Evolutionary conservation across 2,888 invertebrate species (phyloP).

Genomic region (Timema cristinae): DNA sequence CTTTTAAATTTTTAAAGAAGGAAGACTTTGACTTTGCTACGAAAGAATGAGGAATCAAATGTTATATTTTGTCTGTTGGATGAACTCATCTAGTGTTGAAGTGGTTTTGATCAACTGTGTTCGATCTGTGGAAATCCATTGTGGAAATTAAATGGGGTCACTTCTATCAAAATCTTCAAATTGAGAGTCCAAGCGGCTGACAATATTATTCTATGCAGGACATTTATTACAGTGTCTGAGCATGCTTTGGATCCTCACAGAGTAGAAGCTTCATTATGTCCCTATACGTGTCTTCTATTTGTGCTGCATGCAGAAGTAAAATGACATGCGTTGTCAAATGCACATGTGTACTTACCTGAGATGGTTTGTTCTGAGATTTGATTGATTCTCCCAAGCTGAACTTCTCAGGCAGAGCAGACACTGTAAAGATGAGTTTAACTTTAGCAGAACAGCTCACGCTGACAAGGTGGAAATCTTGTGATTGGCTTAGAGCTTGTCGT

Average conservation of each 20-base stretch:
- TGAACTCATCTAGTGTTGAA: background rate
- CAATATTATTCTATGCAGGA: background rate
- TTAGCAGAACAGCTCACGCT: too few species aligned
- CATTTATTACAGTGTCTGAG: background rate
- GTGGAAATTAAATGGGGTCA: background rate
- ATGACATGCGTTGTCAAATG: too few species aligned
- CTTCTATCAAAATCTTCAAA: slow-evolving; percentile 9
- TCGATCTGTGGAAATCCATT: background rate
- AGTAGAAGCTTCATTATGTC: slow-evolving; percentile 9
- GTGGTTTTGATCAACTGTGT: background rate
- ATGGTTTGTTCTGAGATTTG: too few species aligned
- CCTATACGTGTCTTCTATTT: background rate
- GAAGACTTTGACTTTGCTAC: background rate
- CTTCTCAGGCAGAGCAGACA: too few species aligned
- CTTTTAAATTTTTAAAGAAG: slow-evolving; percentile 1
- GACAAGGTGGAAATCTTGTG: too few species aligned
- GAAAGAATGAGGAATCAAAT: slow-evolving; percentile 3
- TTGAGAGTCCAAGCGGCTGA: background rate
- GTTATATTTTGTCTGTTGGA: background rate
- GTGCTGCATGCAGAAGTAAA: background rate
- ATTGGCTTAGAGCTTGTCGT: too few species aligned
- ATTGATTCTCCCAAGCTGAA: too few species aligned
- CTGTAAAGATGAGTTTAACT: too few species aligned
- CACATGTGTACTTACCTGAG: too few species aligned
- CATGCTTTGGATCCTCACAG: slow-evolving; percentile 5